phyloP scores from a whole-genome alignment of 2,797 vertebrate genomes.

The Geotrypetes seraphini region DNA sequence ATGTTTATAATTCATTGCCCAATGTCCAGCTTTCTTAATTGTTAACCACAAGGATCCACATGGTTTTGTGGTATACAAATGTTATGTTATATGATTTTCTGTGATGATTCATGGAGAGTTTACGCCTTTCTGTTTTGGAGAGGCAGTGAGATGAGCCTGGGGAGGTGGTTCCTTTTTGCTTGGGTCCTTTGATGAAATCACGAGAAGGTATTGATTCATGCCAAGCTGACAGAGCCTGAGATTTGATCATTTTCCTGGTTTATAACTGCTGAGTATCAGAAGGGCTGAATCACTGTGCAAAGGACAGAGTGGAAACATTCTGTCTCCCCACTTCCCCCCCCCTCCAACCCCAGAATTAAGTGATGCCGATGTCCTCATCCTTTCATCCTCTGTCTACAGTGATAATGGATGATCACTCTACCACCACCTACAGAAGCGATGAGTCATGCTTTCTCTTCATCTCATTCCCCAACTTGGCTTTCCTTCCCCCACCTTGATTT shows the following conservation, averaged over 20 bases:
- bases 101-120: too few relatives aligned
- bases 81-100: too few relatives aligned
- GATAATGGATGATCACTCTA: rapidly evolving
- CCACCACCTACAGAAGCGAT: neutral
- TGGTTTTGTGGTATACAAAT: too few relatives aligned
- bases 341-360: neutral
- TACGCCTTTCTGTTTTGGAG: too few relatives aligned
- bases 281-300: rapidly evolving
- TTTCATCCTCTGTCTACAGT: neutral
- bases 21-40: too few relatives aligned
- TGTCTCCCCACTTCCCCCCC: too few relatives aligned
- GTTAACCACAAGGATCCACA: too few relatives aligned
- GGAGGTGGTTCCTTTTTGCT: too few relatives aligned
- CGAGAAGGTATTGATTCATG: rapidly evolving
- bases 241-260: neutral
- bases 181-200: too few relatives aligned
- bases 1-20: too few relatives aligned
- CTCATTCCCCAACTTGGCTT: constrained; percentile 14
- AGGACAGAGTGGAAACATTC: neutral
- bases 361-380: neutral
- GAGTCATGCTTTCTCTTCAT: neutral
- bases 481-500: constrained; percentile 28
- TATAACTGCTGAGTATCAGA: neutral
- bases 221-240: neutral
- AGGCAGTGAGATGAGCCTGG: too few relatives aligned